These are phyloP conservation scores for Chloroceryle amazona DNA, from an alignment of 2,797 vertebrate genomes.

Conservation along the genomic window DNA sequence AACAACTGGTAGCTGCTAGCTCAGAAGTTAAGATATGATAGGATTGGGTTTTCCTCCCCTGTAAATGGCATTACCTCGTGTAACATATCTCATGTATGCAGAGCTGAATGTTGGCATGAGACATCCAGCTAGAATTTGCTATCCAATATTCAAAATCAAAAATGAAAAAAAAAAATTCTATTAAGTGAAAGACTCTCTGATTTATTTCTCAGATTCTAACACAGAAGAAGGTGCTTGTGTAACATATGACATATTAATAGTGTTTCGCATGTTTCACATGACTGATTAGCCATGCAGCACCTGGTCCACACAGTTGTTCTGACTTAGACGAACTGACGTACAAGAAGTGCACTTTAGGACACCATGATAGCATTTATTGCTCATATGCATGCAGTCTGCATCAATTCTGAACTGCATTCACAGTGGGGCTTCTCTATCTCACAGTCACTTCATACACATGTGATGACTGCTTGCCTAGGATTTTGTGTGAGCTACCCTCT, in stretches of 20 bases:
- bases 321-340: not conserved
- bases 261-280: not conserved
- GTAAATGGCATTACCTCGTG: not conserved
- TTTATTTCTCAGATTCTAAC: not conserved
- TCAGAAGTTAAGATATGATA: not conserved
- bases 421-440: not conserved
- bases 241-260: not conserved
- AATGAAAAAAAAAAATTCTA: not conserved
- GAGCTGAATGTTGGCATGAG: not conserved
- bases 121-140: not conserved
- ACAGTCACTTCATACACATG: not conserved
- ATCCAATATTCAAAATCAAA: not conserved
- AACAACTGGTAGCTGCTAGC: not conserved
- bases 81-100: not conserved
- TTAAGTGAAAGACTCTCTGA: not conserved
- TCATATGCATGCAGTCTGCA: not conserved
- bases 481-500: not conserved
- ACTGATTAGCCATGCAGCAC: not conserved
- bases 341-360: not conserved
- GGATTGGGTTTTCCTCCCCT: fast-evolving
- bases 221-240: not conserved
- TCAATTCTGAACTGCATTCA: not conserved
- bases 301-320: not conserved
- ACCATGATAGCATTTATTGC: not conserved
- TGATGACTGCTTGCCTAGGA: not conserved